Percentiles rank a stretch among this genome's conserved stretches.
Conservation (phyloP, 2,888 invertebrate species). For the Anodontia alba region DNA sequence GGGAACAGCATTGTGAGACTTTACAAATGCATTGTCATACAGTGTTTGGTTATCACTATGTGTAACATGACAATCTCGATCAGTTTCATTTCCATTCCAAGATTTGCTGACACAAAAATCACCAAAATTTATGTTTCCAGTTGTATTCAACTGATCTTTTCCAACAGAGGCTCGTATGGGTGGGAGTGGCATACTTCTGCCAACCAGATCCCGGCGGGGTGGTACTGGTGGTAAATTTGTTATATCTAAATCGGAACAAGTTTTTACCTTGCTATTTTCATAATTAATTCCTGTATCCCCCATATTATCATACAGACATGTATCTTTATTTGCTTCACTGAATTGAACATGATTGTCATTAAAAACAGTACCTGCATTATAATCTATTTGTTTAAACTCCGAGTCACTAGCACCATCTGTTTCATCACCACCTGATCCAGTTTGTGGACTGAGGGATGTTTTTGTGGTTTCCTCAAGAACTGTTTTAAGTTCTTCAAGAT, state of each 20-base stretch:
- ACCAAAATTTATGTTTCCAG: not conserved
- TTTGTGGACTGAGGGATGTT: constrained; percentile 25
- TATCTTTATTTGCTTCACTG: constrained; percentile 23
- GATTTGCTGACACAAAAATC: not conserved
- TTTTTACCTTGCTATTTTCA: constrained; percentile 10
- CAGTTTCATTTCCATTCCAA: not conserved
- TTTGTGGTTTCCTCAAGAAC: constrained; percentile 57
- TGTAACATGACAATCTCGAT: not conserved
- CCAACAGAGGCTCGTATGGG: constrained; percentile 51
- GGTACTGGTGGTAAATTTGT: constrained; percentile 65
- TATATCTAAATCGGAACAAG: constrained; percentile 24
- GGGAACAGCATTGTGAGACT: constrained; percentile 8
- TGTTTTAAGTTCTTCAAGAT: constrained; percentile 76
- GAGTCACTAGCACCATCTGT: not conserved
- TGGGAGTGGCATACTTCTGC: constrained; percentile 55
- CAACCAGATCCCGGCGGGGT: constrained; percentile 53
- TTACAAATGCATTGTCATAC: not conserved
- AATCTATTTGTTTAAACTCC: constrained; percentile 7
- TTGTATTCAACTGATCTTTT: not conserved
- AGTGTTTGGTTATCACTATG: not conserved
- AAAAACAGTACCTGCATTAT: not conserved
- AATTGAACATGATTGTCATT: constrained; percentile 8
- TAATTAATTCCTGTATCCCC: not conserved
- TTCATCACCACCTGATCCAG: not conserved
- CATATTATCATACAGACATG: constrained; percentile 47